Evolutionary conservation across 2,888 invertebrate genomes (phyloP).

Genomic region (Eilema depressum): DNA sequence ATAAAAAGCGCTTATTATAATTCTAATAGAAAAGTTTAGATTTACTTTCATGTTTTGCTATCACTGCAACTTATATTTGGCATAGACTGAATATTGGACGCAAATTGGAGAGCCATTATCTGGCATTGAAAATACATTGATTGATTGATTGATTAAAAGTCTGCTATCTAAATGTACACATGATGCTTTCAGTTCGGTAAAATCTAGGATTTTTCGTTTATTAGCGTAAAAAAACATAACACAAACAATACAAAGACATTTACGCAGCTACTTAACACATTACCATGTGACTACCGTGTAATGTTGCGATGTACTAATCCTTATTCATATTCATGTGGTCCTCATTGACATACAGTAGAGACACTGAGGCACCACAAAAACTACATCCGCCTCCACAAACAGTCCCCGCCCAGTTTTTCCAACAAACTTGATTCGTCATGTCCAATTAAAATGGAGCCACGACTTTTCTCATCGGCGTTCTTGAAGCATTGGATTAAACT

Average conservation of each 20-base stretch:
- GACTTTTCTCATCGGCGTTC: conserved; percentile 67
- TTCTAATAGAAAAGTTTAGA: too few relatives aligned
- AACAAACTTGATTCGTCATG: conserved; percentile 80
- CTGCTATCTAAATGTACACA: background rate
- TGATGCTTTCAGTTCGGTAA: background rate
- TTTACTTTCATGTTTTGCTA: too few relatives aligned
- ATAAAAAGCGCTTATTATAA: too few relatives aligned
- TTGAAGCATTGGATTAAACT: conserved; percentile 27
- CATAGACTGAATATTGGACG: background rate
- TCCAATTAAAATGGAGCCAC: conserved; percentile 79
- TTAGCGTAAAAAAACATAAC: background rate
- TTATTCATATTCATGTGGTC: conserved; percentile 28
- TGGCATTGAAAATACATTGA: too few relatives aligned
- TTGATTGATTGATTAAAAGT: background rate
- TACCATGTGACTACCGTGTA: conserved; percentile 15
- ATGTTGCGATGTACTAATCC: conserved; percentile 15
- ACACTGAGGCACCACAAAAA: conserved; percentile 40
- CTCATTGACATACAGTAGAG: conserved; percentile 38
- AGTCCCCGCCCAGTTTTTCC: conserved; percentile 79
- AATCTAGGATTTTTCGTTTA: background rate
- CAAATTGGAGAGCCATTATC: background rate
- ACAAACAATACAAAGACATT: background rate
- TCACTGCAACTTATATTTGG: background rate
- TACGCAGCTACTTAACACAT: conserved; percentile 8
- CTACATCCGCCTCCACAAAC: conserved; percentile 73